A percentile compares a stretch with the other conserved stretches of the same genome.
Evolutionary conservation across 2,888 invertebrate species (phyloP).

Genomic region (Drosophila kokeensis): DNA sequence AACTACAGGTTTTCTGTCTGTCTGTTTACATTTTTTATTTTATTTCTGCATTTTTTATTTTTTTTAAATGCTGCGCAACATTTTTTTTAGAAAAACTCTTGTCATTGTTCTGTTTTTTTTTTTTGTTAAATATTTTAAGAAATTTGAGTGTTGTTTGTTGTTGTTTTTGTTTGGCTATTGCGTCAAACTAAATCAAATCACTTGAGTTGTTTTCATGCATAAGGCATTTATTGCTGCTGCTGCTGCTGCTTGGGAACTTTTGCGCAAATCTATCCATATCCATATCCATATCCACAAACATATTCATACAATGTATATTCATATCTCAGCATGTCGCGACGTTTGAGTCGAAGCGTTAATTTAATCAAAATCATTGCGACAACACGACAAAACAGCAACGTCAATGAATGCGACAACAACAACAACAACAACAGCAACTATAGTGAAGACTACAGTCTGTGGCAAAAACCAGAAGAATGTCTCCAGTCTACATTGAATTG

Average conservation of each 20-base stretch:
- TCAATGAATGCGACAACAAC: slow-evolving; percentile 54
- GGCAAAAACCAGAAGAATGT: slow-evolving; percentile 27
- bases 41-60: not conserved
- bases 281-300: slow-evolving; percentile 44
- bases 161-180: slow-evolving; percentile 38
- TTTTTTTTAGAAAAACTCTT: slow-evolving; percentile 51
- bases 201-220: slow-evolving; percentile 54
- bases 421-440: slow-evolving; percentile 22
- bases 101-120: slow-evolving; percentile 31
- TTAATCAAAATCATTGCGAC: slow-evolving; percentile 77
- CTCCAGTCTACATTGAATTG: slow-evolving; percentile 36
- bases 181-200: slow-evolving; percentile 62
- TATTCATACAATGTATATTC: slow-evolving; percentile 28
- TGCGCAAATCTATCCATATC: slow-evolving; percentile 31
- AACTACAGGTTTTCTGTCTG: slow-evolving; percentile 41
- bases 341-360: slow-evolving; percentile 64
- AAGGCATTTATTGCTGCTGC: slow-evolving; percentile 36
- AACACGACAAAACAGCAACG: slow-evolving; percentile 49
- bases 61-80: slow-evolving; percentile 22
- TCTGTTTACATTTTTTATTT: slow-evolving; percentile 1
- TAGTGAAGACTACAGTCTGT: slow-evolving; percentile 31
- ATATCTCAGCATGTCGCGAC: slow-evolving; percentile 36
- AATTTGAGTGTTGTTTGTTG: slow-evolving; percentile 28
- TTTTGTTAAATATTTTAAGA: slow-evolving; percentile 25
- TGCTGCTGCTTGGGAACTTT: slow-evolving; percentile 24